Conservation (phyloP, 2,797 vertebrate species). For the Neosalanx taihuensis region DNA sequence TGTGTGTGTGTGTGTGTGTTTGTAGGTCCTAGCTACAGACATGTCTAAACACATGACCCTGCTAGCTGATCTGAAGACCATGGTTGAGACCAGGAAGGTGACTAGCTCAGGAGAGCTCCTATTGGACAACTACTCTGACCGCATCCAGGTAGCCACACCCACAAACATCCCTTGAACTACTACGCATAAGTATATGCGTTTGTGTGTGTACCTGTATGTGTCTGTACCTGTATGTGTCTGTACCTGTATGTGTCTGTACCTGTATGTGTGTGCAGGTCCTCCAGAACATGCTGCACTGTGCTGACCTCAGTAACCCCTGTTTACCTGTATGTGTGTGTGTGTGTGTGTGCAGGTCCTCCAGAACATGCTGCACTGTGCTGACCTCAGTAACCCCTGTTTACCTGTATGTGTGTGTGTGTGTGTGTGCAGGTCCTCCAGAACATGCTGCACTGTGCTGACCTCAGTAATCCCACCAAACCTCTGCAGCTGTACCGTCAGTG, state of each 20-base stretch:
- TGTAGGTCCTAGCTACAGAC: constrained; percentile 89
- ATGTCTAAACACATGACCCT: constrained; percentile 79
- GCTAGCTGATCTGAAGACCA: constrained; percentile 91
- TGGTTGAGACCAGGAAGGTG: constrained; percentile 96
- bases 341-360: constrained; percentile 79
- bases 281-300: constrained; percentile 93
- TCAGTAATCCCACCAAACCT: constrained; percentile 92
- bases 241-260: no score
- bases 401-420: neutral
- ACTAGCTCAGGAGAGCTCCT: constrained; percentile 88
- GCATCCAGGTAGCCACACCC: constrained; percentile 80
- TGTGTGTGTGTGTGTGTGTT: neutral
- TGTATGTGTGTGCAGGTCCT: constrained; percentile 73
- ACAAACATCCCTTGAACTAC: neutral
- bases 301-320: constrained; percentile 87
- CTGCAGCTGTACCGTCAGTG: constrained; percentile 88
- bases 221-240: neutral
- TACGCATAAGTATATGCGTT: no score
- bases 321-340: no score
- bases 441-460: constrained; percentile 91
- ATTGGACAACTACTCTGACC: constrained; percentile 90
- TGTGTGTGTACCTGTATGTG: neutral
- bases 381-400: constrained; percentile 83
- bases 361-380: constrained; percentile 92
- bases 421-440: constrained; percentile 84